Evolutionary conservation across 2,113 vertebrate genomes (phyloP).

Genomic region (Callopanchax toddi): DNA sequence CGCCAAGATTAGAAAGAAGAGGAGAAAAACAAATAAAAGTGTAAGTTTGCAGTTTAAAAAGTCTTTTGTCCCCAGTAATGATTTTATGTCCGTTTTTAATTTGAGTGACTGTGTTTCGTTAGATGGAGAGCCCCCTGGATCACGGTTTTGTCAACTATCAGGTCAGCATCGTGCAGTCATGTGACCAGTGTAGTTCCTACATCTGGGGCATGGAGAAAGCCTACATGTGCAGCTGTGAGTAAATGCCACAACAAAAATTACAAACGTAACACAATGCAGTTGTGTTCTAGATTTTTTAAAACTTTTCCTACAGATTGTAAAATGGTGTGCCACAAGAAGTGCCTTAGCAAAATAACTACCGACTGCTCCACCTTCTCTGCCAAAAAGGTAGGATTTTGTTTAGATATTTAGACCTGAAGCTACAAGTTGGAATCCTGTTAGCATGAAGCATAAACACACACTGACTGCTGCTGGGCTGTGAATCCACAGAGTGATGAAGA

Average conservation of each 20-base stretch:
- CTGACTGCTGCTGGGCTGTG: background rate
- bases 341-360: conserved; percentile 87
- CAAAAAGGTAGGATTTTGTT: conserved; percentile 80
- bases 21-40: conserved; percentile 89
- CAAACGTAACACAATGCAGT: background rate
- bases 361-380: conserved; percentile 83
- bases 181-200: conserved; percentile 92
- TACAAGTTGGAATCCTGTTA: no score
- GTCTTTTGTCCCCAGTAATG: background rate
- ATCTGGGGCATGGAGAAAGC: conserved; percentile 99
- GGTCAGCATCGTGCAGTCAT: conserved; percentile 95
- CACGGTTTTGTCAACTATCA: conserved; percentile 92
- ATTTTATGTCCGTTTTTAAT: background rate
- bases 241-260: background rate
- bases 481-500: conserved; percentile 81
- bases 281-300: background rate
- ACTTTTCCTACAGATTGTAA: conserved; percentile 86
- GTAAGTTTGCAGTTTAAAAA: conserved; percentile 79
- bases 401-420: background rate
- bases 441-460: background rate
- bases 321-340: conserved; percentile 97
- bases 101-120: conserved; percentile 14
- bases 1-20: conserved; percentile 92
- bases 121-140: conserved; percentile 89
- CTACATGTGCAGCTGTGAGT: conserved; percentile 93